Conservation (phyloP, 1,140 invertebrate species). For the Lasioglossum baleicum region DNA sequence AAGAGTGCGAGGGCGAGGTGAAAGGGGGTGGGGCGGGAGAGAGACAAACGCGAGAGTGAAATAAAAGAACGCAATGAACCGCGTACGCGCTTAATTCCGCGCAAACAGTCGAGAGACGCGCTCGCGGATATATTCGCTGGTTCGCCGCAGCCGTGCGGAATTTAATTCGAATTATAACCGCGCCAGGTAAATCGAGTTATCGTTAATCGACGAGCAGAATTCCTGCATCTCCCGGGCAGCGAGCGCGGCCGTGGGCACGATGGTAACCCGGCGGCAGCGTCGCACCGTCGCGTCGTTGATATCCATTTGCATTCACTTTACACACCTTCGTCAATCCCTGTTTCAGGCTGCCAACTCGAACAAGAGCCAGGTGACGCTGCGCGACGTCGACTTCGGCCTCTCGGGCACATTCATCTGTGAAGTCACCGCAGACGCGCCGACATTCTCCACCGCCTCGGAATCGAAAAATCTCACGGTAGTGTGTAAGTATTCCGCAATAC, state of each 20-base stretch:
- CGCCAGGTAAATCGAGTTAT: constrained; percentile 33
- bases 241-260: not conserved
- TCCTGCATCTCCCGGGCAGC: not conserved
- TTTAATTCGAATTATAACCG: constrained; percentile 39
- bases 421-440: constrained; percentile 89
- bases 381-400: constrained; percentile 85
- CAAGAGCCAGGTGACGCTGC: constrained; percentile 86
- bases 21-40: too few species aligned
- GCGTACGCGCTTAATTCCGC: not conserved
- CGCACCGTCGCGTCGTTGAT: not conserved
- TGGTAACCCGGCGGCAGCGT: constrained; percentile 21
- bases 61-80: constrained; percentile 20
- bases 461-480: constrained; percentile 86
- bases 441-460: constrained; percentile 85
- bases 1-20: too few species aligned
- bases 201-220: constrained; percentile 18
- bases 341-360: constrained; percentile 86
- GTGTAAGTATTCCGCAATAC: constrained; percentile 81
- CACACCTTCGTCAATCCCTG: constrained; percentile 54
- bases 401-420: constrained; percentile 93
- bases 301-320: constrained; percentile 37
- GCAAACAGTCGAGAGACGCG: not conserved
- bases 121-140: constrained; percentile 8
- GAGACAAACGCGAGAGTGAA: too few species aligned
- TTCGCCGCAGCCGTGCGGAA: constrained; percentile 7